A percentile compares a stretch with the other conserved stretches of the same genome.
Evolutionary conservation across 2,888 invertebrate species (phyloP).

Genomic region (Scotopteryx bipunctaria): DNA sequence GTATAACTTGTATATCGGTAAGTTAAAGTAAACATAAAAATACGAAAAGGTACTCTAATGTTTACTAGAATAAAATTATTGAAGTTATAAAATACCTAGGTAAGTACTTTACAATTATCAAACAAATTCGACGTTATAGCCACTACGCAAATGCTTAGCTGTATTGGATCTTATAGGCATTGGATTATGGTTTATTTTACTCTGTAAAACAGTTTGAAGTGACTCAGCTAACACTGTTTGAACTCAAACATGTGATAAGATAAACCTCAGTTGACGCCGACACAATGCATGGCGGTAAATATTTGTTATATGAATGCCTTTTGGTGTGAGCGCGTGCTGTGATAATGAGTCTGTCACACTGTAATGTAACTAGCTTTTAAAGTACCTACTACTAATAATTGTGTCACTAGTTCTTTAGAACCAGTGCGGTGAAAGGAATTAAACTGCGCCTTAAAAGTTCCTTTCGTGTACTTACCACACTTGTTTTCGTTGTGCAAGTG

Average conservation of each 20-base stretch:
- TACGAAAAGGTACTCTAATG: no score
- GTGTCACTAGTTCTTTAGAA: no score
- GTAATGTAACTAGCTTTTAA: slow-evolving; percentile 33
- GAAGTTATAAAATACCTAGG: no score
- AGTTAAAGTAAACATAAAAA: no score
- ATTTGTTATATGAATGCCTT: slow-evolving; percentile 76
- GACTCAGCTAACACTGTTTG: slow-evolving; percentile 46
- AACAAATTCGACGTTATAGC: no score
- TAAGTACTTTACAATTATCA: no score
- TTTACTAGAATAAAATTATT: no score
- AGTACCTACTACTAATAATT: slow-evolving; percentile 11
- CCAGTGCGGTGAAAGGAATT: no score
- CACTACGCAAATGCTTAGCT: background rate
- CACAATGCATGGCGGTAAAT: slow-evolving; percentile 75
- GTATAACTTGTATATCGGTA: no score
- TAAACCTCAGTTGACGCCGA: slow-evolving; percentile 76
- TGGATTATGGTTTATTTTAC: background rate
- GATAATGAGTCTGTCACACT: slow-evolving; percentile 51
- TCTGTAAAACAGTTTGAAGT: background rate
- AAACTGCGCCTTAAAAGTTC: no score
- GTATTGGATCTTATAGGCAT: background rate
- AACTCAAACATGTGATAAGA: slow-evolving; percentile 79
- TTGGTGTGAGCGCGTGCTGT: slow-evolving; percentile 73
- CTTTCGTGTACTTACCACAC: no score
- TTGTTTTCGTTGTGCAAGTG: no score